Evolutionary conservation across 1,140 invertebrate species (phyloP).

Genomic region (Cotesia vestalis): DNA sequence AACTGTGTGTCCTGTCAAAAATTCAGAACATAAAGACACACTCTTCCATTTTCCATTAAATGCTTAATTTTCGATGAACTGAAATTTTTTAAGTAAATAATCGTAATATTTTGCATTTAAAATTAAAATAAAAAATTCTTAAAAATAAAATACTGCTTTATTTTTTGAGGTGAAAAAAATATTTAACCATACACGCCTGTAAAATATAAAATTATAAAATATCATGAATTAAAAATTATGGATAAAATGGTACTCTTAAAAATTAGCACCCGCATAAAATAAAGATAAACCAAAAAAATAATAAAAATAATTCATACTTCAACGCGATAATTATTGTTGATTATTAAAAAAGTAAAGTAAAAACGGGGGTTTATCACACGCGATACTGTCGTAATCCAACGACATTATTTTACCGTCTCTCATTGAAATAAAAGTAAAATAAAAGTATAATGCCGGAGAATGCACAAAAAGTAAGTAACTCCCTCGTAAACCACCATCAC

Average conservation of each 20-base stretch:
- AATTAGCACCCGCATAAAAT: neutral
- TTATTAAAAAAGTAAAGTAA: neutral
- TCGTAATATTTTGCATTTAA: too few relatives aligned
- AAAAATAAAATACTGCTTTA: too few relatives aligned
- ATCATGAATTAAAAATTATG: neutral
- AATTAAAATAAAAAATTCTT: too few relatives aligned
- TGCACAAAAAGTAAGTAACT: neutral
- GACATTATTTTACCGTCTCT: constrained; percentile 22
- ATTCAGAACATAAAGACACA: too few relatives aligned
- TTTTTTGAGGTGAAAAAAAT: too few relatives aligned
- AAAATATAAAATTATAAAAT: constrained; percentile 3
- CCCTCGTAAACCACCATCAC: neutral
- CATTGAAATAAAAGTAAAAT: constrained; percentile 14
- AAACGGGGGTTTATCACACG: neutral
- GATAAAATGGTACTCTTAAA: too few relatives aligned
- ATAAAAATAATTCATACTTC: constrained; percentile 20
- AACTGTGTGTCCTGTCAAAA: too few relatives aligned
- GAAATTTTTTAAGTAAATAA: too few relatives aligned
- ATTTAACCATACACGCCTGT: neutral
- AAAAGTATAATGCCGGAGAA: neutral
- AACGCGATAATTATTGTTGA: constrained; percentile 12
- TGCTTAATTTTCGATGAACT: too few relatives aligned
- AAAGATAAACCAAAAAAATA: neutral
- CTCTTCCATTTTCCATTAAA: too few relatives aligned
- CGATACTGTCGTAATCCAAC: constrained; percentile 18